Base-by-base conservation (phyloP, 1,140 invertebrate genomes). In the Solen grandis region DNA sequence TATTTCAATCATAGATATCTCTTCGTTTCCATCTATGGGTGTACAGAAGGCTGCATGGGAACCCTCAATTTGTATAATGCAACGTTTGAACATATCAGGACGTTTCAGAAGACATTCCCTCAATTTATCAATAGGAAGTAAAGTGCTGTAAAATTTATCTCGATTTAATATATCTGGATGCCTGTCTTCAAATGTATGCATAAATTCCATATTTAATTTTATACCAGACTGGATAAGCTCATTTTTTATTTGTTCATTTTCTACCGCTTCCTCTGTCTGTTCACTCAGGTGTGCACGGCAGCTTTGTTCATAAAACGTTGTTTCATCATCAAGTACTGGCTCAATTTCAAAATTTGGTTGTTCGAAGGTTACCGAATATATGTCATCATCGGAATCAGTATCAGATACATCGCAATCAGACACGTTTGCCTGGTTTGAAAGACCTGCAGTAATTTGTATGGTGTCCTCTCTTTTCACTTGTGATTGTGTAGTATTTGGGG, bases 1-100 rank as follows among this genome's bases (percentile, higher is more conserved):
- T 13, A 91, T 90, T 50, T 84, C 70, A 46, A 91, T 88, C 10
- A 84, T 69, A 2, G 60, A 36, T n/a, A 83, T 31, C 1, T 33
- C 38, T 22, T 36, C 68, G 25, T 76, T 65, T 50, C 55, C 31
- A 57, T 82, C 70, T 14, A 87, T 13, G 14, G 81, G 77, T 41
- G 31, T 84, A 35, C 85, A 85, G 16, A 83, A 33, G 2, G 86
- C 76, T 27, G 50, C 55, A 35, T 89, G 85, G 8, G 88, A 50
- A n/a, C 83, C 78, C 69, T 87, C 75, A 5, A 89, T 83, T 27
- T 81, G 65, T n/a, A 88, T 60, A 3, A 59, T 78, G 59, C 88
- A 87, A 29, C 50, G 75, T 35, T 84, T 85, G 46, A 86, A 88
- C 29, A 72, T 77, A 2, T 70, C 25, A n/a, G 85, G 82, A 27